phyloP scores from a whole-genome alignment of 1,140 invertebrate species.

The Diachasmimorpha longicaudata region DNA sequence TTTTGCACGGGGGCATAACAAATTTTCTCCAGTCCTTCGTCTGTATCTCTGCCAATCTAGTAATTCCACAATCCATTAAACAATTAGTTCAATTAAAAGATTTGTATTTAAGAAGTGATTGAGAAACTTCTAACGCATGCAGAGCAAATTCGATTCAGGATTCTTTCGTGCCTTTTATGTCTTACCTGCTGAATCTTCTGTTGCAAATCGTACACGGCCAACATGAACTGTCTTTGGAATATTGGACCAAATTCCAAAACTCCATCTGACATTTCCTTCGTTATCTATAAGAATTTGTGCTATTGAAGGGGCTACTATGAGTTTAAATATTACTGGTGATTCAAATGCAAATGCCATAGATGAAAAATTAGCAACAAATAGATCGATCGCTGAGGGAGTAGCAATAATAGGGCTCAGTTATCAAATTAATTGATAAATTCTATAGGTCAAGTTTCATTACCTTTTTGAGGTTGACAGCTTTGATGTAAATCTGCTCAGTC shows the following conservation, averaged over 20 bases:
- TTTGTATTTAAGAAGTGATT: background rate
- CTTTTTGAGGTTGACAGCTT: conserved; percentile 52
- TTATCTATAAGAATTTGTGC: conserved; percentile 24
- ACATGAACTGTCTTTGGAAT: conserved; percentile 74
- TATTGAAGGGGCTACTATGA: no score
- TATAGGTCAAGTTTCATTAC: conserved; percentile 43
- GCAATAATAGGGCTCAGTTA: no score
- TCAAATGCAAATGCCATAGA: no score
- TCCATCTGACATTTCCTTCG: conserved; percentile 43
- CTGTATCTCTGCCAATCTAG: conserved; percentile 57
- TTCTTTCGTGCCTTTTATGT: background rate
- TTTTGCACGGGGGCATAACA: conserved; percentile 82
- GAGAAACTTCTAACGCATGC: background rate
- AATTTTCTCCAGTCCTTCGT: conserved; percentile 72
- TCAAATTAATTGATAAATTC: background rate
- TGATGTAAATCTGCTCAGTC: conserved; percentile 85
- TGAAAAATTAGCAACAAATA: no score
- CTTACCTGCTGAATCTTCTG: conserved; percentile 63
- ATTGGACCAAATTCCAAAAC: conserved; percentile 68
- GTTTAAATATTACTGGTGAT: no score
- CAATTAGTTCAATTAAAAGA: background rate
- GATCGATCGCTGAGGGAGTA: no score
- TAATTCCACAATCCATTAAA: conserved; percentile 6
- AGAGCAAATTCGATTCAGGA: no score
- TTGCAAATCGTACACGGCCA: conserved; percentile 71